Percentiles rank a stretch among this genome's conserved stretches.
These are phyloP conservation scores for Chlamydotis undulata DNA, from an alignment of 2,113 vertebrate genomes.

Conservation along the genomic window DNA sequence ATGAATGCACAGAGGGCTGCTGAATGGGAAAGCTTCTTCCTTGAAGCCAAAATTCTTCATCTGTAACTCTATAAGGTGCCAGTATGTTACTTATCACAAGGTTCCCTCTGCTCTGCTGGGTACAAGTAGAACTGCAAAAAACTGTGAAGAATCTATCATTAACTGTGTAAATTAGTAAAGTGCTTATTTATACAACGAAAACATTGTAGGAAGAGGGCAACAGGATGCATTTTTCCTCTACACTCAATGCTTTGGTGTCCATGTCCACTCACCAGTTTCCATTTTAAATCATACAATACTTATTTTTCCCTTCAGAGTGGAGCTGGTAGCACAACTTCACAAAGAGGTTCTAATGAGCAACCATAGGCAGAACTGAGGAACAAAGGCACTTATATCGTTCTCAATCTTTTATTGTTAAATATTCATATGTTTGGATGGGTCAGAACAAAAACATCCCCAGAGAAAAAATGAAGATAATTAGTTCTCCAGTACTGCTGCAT, in stretches of 20 bases:
- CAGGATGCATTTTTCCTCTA: background rate
- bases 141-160: background rate
- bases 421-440: background rate
- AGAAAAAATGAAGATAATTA: background rate
- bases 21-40: background rate
- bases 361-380: background rate
- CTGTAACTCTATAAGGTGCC: background rate
- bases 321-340: background rate
- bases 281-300: background rate
- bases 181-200: background rate
- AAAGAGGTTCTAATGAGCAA: background rate
- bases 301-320: background rate
- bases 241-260: background rate
- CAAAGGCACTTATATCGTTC: background rate
- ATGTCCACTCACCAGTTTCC: background rate
- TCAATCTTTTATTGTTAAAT: background rate
- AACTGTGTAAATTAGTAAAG: no score
- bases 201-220: background rate
- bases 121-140: background rate
- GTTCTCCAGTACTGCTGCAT: background rate
- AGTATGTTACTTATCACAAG: background rate
- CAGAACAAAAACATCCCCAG: background rate
- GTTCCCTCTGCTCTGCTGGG: background rate
- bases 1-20: background rate
- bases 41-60: background rate